Evolutionary conservation across 2,888 invertebrate genomes (phyloP).

Genomic region (Lepeophtheirus nordmannii): DNA sequence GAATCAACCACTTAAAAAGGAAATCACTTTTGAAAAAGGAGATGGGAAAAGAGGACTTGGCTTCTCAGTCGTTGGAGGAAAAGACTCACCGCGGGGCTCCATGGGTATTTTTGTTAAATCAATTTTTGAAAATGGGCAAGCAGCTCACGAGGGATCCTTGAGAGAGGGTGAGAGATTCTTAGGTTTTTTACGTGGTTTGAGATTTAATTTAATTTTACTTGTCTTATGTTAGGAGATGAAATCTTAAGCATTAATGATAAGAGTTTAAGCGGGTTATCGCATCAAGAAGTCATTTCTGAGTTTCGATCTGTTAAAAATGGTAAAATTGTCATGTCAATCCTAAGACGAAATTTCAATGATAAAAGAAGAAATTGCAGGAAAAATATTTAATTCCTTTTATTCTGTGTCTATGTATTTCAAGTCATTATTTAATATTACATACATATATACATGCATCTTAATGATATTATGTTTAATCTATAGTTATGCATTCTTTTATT

Average conservation of each 20-base stretch:
- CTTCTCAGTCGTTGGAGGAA: slow-evolving; percentile 39
- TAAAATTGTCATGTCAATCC: slow-evolving; percentile 60
- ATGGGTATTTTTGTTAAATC: slow-evolving; percentile 81
- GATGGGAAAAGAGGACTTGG: slow-evolving; percentile 37
- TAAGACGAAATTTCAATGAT: slow-evolving; percentile 41
- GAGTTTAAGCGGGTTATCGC: slow-evolving; percentile 63
- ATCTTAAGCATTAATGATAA: slow-evolving; percentile 73
- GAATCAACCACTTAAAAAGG: not conserved
- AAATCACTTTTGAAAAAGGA: slow-evolving; percentile 34
- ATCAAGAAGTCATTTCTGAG: slow-evolving; percentile 71
- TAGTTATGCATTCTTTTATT: too few relatives aligned
- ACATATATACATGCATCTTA: too few relatives aligned
- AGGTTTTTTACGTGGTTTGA: too few relatives aligned
- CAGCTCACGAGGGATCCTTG: slow-evolving; percentile 63
- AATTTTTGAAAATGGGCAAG: slow-evolving; percentile 68
- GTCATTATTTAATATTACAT: too few relatives aligned
- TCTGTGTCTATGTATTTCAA: too few relatives aligned
- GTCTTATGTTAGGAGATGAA: slow-evolving; percentile 57
- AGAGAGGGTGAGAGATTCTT: slow-evolving; percentile 52
- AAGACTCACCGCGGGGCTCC: slow-evolving; percentile 40
- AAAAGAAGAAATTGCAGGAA: not conserved
- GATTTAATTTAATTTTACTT: not conserved
- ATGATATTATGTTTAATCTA: too few relatives aligned
- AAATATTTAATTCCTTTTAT: not conserved
- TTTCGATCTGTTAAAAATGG: slow-evolving; percentile 81